These are phyloP conservation scores for Subanguina moxae DNA, from an alignment of 1,140 invertebrate species.

Conservation along the genomic window DNA sequence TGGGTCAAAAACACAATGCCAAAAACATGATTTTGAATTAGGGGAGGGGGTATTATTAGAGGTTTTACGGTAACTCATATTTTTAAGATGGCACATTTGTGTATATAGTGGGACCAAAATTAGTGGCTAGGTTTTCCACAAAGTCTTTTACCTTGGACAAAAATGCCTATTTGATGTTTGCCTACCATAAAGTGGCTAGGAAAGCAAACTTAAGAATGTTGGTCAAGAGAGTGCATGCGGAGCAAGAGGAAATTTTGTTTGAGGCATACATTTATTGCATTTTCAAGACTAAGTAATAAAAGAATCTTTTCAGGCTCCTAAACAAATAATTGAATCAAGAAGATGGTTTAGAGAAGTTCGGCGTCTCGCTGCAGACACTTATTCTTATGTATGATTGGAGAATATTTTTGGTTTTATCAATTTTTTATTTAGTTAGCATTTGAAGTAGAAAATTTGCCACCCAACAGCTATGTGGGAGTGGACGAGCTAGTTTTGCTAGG, in stretches of 20 bases:
- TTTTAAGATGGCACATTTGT: constrained; percentile 4
- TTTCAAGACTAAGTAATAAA: neutral
- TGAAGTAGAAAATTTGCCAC: constrained; percentile 11
- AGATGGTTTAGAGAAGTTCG: constrained; percentile 11
- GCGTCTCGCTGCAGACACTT: neutral
- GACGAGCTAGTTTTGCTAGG: constrained; percentile 5
- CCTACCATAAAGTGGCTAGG: constrained; percentile 9
- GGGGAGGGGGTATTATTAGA: no score
- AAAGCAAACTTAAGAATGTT: constrained; percentile 9
- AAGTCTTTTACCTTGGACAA: neutral
- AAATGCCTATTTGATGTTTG: constrained; percentile 11
- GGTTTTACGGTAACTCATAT: no score
- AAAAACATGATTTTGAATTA: no score
- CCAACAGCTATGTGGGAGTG: constrained; percentile 5
- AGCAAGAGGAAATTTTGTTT: constrained; percentile 4
- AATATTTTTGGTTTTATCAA: neutral
- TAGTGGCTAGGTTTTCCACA: neutral
- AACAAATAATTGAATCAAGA: constrained; percentile 4
- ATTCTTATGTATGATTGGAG: constrained; percentile 3
- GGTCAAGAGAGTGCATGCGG: constrained; percentile 1
- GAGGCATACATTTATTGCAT: neutral
- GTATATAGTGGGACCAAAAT: constrained; percentile 10
- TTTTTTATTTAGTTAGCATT: constrained; percentile 7
- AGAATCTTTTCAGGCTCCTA: neutral
- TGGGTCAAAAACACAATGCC: no score